phyloP scores from a whole-genome alignment of 2,797 vertebrate species.

The Jordanella pulchra region DNA sequence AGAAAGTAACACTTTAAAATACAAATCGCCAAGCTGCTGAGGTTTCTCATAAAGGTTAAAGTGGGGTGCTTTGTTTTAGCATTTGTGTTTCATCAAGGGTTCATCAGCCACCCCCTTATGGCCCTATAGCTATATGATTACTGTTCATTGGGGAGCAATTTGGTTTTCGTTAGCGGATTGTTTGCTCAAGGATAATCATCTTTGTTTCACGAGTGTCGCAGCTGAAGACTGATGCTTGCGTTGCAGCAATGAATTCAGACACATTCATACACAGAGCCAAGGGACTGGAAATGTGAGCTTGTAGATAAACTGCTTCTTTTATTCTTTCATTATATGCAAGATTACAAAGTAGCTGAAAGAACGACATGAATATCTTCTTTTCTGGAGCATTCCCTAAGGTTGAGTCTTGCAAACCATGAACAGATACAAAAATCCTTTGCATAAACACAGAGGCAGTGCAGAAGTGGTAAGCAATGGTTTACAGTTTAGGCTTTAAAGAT shows the following conservation, averaged over 20 bases:
- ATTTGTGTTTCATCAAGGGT: slow-evolving; percentile 30
- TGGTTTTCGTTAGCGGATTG: slow-evolving; percentile 61
- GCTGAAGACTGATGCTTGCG: slow-evolving; percentile 49
- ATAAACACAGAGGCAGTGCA: not conserved
- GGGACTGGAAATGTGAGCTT: slow-evolving; percentile 31
- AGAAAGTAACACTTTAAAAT: not conserved
- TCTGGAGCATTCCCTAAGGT: slow-evolving; percentile 27
- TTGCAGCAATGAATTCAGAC: slow-evolving; percentile 38
- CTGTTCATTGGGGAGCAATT: slow-evolving; percentile 65
- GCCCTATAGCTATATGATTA: slow-evolving; percentile 40
- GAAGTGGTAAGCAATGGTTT: slow-evolving; percentile 1
- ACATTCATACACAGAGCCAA: slow-evolving; percentile 19
- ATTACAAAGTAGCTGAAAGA: slow-evolving; percentile 36
- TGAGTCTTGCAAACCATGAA: slow-evolving; percentile 13
- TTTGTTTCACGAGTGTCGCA: slow-evolving; percentile 67
- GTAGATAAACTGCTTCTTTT: slow-evolving; percentile 39
- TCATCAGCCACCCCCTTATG: slow-evolving; percentile 37
- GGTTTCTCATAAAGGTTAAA: slow-evolving; percentile 17
- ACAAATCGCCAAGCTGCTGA: slow-evolving; percentile 10
- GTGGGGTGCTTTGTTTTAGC: slow-evolving; percentile 31
- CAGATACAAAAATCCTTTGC: not conserved
- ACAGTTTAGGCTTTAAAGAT: slow-evolving; percentile 23
- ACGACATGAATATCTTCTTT: slow-evolving; percentile 44
- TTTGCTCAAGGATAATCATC: slow-evolving; percentile 73
- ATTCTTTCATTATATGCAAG: slow-evolving; percentile 33